phyloP scores from a whole-genome alignment of 2,113 vertebrate genomes.

The Grammatotria lemairii region DNA sequence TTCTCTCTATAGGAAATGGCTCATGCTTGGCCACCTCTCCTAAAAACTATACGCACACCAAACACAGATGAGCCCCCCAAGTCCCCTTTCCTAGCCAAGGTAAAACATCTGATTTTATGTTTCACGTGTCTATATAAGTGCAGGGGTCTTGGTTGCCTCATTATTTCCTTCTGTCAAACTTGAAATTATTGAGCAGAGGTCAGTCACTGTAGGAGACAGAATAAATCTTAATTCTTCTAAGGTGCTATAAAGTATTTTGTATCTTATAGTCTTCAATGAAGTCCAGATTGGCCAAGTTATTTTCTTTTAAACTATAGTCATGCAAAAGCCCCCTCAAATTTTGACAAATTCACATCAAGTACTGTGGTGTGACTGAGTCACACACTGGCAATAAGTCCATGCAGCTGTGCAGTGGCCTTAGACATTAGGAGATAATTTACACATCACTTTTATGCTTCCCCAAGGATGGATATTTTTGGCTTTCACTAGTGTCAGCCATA shows the following conservation, averaged over 20 bases:
- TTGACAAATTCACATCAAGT: neutral
- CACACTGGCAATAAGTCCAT: neutral
- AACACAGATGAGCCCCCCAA: constrained; percentile 75
- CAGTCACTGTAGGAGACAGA: neutral
- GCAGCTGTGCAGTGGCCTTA: neutral
- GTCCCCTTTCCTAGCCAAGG: constrained; percentile 78
- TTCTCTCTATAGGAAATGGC: constrained; percentile 85
- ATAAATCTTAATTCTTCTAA: neutral
- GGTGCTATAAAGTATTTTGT: neutral
- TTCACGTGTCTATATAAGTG: neutral
- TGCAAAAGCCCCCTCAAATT: neutral
- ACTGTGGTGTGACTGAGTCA: neutral
- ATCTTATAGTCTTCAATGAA: neutral
- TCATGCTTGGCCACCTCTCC: constrained; percentile 85
- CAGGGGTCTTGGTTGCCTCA: neutral
- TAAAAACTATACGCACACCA: constrained; percentile 83
- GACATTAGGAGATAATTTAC: neutral
- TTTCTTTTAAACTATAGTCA: neutral
- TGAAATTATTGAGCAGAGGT: neutral
- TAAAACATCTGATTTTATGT: neutral
- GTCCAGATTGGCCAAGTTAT: neutral
- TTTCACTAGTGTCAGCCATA: neutral
- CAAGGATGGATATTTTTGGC: neutral
- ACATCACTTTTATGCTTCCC: neutral
- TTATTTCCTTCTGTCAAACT: neutral